These are phyloP conservation scores for Adrianichthys oophorus DNA, from an alignment of 2,797 vertebrate species.

Conservation along the genomic window DNA sequence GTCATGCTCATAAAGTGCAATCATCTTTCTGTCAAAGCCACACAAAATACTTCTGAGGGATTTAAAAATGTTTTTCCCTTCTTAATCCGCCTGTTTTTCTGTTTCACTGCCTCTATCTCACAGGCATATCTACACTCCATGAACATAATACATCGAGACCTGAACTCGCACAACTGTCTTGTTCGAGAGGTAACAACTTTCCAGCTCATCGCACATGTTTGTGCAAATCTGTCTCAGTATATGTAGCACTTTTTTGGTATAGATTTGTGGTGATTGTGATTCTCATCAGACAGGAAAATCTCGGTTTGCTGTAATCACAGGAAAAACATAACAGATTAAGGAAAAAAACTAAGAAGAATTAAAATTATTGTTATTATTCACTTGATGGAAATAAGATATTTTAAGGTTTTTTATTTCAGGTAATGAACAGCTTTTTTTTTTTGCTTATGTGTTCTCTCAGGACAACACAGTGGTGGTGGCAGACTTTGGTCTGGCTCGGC, in stretches of 20 bases:
- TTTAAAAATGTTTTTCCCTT: slow-evolving; percentile 1
- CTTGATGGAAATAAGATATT: too few species aligned
- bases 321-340: too few species aligned
- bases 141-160: slow-evolving; percentile 97
- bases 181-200: slow-evolving; percentile 87
- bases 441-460: slow-evolving; percentile 60
- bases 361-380: too few species aligned
- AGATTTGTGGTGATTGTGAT: too few species aligned
- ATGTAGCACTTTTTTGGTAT: too few species aligned
- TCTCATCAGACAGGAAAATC: too few species aligned
- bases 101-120: slow-evolving; percentile 27
- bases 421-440: not conserved
- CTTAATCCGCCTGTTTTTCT: slow-evolving; percentile 42
- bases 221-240: too few species aligned
- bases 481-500: slow-evolving; percentile 91
- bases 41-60: not conserved
- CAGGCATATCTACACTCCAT: slow-evolving; percentile 97
- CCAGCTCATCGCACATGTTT: too few species aligned
- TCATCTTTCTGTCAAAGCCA: slow-evolving; percentile 18
- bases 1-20: slow-evolving; percentile 12
- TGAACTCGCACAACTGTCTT: slow-evolving; percentile 98
- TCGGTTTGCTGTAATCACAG: too few species aligned
- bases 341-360: too few species aligned
- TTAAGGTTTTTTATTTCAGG: too few species aligned
- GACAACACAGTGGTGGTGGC: slow-evolving; percentile 94